phyloP scores from a whole-genome alignment of 2,113 vertebrate species.

The Rhodinocichla rosea region DNA sequence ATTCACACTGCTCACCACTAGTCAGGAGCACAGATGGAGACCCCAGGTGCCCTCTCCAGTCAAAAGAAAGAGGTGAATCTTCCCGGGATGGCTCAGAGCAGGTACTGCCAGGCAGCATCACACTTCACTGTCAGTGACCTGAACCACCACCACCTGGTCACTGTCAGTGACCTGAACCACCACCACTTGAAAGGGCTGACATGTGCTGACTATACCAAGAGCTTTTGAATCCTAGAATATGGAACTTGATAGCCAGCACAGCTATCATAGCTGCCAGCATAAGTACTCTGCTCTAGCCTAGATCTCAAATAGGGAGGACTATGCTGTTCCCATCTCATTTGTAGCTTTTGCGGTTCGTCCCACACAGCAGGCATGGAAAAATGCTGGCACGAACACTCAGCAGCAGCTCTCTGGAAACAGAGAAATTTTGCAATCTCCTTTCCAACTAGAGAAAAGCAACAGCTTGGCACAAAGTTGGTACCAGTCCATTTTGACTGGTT shows the following conservation, averaged over 20 bases:
- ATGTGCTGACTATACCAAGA: neutral
- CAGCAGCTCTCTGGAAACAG: neutral
- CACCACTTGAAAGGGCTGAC: neutral
- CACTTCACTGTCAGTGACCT: neutral
- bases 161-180: neutral
- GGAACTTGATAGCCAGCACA: neutral
- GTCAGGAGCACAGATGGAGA: neutral
- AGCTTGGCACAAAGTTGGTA: neutral
- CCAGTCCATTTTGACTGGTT: fast-evolving
- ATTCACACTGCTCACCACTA: neutral
- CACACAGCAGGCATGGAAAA: neutral
- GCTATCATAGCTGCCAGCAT: neutral
- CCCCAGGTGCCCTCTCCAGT: neutral
- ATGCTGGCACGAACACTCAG: fast-evolving
- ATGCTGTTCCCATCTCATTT: neutral
- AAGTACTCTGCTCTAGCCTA: neutral
- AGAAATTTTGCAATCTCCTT: neutral
- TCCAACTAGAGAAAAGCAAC: neutral
- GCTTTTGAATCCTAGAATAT: neutral
- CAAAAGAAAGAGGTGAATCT: neutral
- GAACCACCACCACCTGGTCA: neutral
- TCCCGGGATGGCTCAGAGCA: neutral
- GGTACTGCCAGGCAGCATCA: neutral
- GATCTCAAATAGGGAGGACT: neutral
- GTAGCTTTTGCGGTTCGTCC: neutral